A percentile compares a stretch with the other conserved stretches of the same genome.
Evolutionary conservation across 2,888 invertebrate genomes (phyloP).

Genomic region (Pristionchus japonicus): DNA sequence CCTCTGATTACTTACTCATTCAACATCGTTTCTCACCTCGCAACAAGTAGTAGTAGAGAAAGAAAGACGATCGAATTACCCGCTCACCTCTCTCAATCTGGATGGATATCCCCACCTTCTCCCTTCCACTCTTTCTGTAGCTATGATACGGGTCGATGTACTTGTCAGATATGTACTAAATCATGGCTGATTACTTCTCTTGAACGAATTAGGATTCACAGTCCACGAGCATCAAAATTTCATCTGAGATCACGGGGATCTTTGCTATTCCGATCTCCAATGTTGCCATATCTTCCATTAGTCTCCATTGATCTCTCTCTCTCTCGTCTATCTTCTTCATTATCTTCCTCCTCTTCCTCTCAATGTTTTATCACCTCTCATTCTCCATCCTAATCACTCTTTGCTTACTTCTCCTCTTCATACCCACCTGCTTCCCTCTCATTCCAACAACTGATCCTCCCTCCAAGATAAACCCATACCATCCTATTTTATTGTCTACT

Average conservation of each 20-base stretch:
- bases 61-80: background rate
- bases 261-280: background rate
- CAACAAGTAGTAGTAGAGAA: background rate
- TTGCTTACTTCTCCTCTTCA: background rate
- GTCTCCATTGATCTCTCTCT: background rate
- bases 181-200: too few species aligned
- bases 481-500: conserved; percentile 6
- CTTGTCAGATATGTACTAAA: too few species aligned
- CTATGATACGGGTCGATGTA: background rate
- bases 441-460: conserved; percentile 20
- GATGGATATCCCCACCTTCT: background rate
- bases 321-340: background rate
- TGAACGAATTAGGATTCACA: too few species aligned
- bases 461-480: background rate
- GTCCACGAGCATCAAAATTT: too few species aligned
- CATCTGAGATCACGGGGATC: background rate
- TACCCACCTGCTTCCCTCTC: background rate
- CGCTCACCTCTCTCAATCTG: background rate
- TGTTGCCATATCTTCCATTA: background rate
- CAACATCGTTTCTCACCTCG: conserved; percentile 13
- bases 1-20: conserved; percentile 21
- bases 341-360: background rate
- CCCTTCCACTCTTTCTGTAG: background rate
- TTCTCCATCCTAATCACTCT: background rate
- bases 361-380: conserved; percentile 10